Base-by-base conservation (phyloP, 2,113 vertebrate genomes). In the Micromys minutus region DNA sequence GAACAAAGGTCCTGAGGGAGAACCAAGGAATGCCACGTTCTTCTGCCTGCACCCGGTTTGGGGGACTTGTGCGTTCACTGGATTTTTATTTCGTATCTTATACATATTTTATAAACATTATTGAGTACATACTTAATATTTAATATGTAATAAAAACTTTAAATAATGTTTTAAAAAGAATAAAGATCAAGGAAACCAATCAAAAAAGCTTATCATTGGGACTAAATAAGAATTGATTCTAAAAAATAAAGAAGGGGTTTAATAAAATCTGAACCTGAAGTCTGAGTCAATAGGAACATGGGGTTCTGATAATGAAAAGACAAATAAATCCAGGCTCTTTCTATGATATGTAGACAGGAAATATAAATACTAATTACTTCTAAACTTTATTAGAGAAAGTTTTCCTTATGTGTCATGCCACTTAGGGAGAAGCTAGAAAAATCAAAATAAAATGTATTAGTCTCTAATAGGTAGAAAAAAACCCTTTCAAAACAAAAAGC, bases 91-190 rank as follows among this genome's bases (percentile, higher is more conserved):
- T 87, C 83, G 8, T 50, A 74, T 36, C 22, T 74, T 87, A 86
- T 71, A n/a, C 47, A 93, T 83, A 91, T 93, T 97, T 91, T 85
- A 95, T 89, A 94, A 93, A 85, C 71, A 75, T 74, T 39, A 80
- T 77, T 52, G 45, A 91, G 59, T 86, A 52, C 19, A 86, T 83
- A 67, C 22, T 96, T 69, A 91, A 93, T 91, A 96, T 83, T 80
- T 95, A 89, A 94, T 91, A 96, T 81, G 69, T 95, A 91, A 94
- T 93, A 91, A 74, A 93, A 85, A 80, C 45, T 71, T 89, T 42
- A 86, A 90, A 61, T 81, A 71, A 52, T 80, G 7, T 89, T 67
- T 94, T 86, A 89, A 79, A 74, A 90, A 69, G 12, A 95, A 77
- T 21, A 87, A 85, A 79, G 31, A 92, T 6, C 45, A 55, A 83